A percentile compares a stretch with the other conserved stretches of the same genome.
These are phyloP conservation scores for Florisuga fusca DNA, from an alignment of 2,797 vertebrate species.

Conservation along the genomic window DNA sequence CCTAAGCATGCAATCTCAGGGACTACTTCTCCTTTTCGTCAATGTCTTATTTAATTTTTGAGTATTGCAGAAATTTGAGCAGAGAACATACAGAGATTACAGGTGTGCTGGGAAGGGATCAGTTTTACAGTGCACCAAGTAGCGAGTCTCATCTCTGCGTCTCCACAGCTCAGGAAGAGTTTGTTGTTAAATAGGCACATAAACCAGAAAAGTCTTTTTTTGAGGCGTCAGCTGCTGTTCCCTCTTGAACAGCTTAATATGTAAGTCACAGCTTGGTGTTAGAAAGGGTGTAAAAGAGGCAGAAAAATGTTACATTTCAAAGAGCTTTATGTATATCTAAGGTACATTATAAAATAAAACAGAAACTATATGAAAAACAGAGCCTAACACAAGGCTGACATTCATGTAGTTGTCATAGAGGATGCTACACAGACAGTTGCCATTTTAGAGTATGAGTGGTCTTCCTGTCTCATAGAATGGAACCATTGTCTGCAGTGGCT, in stretches of 20 bases:
- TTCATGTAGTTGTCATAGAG: constrained; percentile 44
- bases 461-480: constrained; percentile 49
- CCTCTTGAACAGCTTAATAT: neutral
- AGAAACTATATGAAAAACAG: constrained; percentile 12
- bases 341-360: constrained; percentile 36
- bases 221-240: neutral
- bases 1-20: neutral
- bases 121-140: neutral
- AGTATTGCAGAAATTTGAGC: neutral
- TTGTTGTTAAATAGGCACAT: neutral
- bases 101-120: neutral
- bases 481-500: constrained; percentile 8
- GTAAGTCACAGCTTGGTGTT: neutral
- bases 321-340: neutral
- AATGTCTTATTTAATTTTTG: neutral
- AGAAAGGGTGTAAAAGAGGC: neutral
- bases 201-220: neutral
- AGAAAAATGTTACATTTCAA: neutral
- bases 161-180: neutral
- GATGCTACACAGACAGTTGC: constrained; percentile 67
- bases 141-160: neutral
- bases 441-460: constrained; percentile 32
- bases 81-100: neutral
- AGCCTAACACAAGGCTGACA: constrained; percentile 38
- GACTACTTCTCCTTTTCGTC: neutral